Percentiles rank a stretch among this genome's conserved stretches.
phyloP scores from a whole-genome alignment of 2,797 vertebrate species.

The Poecilia wingei region DNA sequence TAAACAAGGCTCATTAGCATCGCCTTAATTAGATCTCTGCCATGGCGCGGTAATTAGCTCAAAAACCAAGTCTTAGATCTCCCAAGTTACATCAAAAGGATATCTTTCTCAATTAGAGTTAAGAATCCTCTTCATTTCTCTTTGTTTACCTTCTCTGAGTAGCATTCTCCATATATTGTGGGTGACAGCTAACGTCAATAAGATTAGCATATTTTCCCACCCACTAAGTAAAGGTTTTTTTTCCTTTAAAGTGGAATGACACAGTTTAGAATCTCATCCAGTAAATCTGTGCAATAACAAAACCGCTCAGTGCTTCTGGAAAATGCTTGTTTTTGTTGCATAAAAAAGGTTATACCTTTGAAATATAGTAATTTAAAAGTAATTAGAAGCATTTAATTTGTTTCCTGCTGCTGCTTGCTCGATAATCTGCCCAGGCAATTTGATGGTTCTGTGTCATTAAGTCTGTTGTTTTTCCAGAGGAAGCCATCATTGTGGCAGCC shows the following conservation, averaged over 20 bases:
- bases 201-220: conserved; percentile 55
- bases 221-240: conserved; percentile 13
- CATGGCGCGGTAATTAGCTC: conserved; percentile 77
- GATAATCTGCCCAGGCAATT: not conserved
- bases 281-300: conserved; percentile 2
- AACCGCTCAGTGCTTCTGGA: not conserved
- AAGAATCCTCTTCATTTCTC: conserved; percentile 62
- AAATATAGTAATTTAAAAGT: not conserved
- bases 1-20: conserved; percentile 83
- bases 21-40: conserved; percentile 78
- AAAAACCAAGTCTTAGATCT: conserved; percentile 73
- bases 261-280: conserved; percentile 33
- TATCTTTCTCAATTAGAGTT: conserved; percentile 77
- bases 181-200: conserved; percentile 53
- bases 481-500: not conserved
- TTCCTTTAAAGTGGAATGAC: conserved; percentile 3
- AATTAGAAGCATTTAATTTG: not conserved
- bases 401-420: not conserved
- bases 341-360: not conserved
- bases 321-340: not conserved
- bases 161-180: conserved; percentile 40
- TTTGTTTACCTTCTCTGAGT: conserved; percentile 75
- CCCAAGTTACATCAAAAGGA: conserved; percentile 81
- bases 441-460: not conserved
- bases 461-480: not conserved